phyloP scores from a whole-genome alignment of 2,888 invertebrate species.

The Merodon equestris region DNA sequence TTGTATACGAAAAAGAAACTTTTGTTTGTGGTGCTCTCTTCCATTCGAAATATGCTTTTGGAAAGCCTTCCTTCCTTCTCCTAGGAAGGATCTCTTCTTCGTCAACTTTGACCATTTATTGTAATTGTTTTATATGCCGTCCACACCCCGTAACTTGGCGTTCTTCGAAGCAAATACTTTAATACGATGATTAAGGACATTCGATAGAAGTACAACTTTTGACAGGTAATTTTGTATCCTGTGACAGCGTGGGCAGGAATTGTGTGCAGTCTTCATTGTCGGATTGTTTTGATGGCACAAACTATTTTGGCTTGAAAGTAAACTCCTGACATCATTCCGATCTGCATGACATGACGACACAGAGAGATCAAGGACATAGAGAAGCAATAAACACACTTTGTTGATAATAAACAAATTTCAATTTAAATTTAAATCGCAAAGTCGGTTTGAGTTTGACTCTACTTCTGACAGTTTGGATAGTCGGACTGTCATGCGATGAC shows the following conservation, averaged over 20 bases:
- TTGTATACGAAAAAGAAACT: slow-evolving; percentile 45
- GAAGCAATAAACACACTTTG: slow-evolving; percentile 6
- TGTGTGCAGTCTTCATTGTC: background rate
- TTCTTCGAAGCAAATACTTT: slow-evolving; percentile 22
- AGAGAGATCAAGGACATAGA: too few species aligned
- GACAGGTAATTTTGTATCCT: slow-evolving; percentile 52
- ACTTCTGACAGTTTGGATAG: too few species aligned
- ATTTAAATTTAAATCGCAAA: too few species aligned
- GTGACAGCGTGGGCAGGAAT: background rate
- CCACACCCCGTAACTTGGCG: too few species aligned
- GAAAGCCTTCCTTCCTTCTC: background rate
- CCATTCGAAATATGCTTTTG: slow-evolving; percentile 51
- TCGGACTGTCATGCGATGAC: too few species aligned
- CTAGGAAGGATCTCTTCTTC: slow-evolving; percentile 28
- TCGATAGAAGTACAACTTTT: slow-evolving; percentile 39
- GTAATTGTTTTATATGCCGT: slow-evolving; percentile 30
- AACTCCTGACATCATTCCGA: too few species aligned
- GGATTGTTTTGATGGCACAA: background rate
- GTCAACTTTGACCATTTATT: slow-evolving; percentile 54
- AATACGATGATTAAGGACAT: slow-evolving; percentile 40
- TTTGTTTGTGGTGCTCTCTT: slow-evolving; percentile 42
- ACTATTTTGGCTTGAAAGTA: too few species aligned
- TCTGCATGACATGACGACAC: too few species aligned
- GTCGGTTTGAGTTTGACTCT: too few species aligned
- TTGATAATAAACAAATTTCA: too few species aligned